Conservation (phyloP, 2,797 vertebrate genomes). For the Thamnophis elegans region DNA sequence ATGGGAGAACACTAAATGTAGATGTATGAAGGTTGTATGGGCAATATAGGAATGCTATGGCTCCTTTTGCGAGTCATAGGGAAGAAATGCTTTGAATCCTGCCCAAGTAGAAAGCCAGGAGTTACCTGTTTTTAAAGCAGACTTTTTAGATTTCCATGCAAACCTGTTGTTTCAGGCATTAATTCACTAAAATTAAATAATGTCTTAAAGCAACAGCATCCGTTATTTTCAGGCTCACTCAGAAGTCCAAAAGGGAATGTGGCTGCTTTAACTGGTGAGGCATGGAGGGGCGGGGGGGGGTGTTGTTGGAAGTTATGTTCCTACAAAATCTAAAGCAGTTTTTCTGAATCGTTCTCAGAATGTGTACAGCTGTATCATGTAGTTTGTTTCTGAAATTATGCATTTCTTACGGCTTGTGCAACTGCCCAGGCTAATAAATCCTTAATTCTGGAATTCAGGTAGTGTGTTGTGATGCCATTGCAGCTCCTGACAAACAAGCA, state of each 20-base stretch:
- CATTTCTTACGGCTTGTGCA: neutral
- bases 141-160: neutral
- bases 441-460: neutral
- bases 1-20: neutral
- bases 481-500: neutral
- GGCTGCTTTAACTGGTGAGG: neutral
- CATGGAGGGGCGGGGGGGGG: fast-evolving
- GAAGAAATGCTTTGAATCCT: neutral
- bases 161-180: neutral
- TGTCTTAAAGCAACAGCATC: neutral
- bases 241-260: neutral
- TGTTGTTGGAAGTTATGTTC: neutral
- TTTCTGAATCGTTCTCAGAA: neutral
- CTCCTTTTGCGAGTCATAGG: neutral
- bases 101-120: neutral
- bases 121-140: neutral
- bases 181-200: neutral
- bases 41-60: neutral
- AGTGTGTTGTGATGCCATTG: neutral
- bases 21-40: neutral
- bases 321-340: neutral
- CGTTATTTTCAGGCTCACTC: neutral
- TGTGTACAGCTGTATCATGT: neutral
- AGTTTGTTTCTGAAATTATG: neutral
- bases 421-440: neutral